Evolutionary conservation across 2,888 invertebrate genomes (phyloP).

Genomic region (Tiphia femorata): DNA sequence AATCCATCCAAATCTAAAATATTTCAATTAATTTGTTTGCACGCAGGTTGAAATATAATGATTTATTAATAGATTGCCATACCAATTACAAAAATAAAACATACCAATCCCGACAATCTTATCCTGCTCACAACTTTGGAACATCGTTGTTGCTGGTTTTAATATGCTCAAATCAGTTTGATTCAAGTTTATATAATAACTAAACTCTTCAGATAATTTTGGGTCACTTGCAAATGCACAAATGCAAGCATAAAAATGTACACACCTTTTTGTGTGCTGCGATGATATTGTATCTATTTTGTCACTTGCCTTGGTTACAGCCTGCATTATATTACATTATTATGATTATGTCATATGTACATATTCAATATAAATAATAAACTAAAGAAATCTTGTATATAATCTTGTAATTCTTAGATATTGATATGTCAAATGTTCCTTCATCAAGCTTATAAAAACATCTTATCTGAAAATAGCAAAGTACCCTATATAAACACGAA

Average conservation of each 20-base stretch:
- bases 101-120: constrained; percentile 63
- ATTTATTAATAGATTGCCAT: background rate
- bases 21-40: background rate
- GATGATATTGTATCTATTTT: constrained; percentile 45
- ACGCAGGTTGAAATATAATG: background rate
- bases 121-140: constrained; percentile 52
- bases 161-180: constrained; percentile 55
- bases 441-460: too few species aligned
- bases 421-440: too few species aligned
- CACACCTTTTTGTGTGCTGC: constrained; percentile 70
- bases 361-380: background rate
- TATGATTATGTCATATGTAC: background rate
- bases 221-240: constrained; percentile 79
- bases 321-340: constrained; percentile 36
- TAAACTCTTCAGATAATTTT: constrained; percentile 75
- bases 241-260: constrained; percentile 80
- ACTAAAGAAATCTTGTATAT: background rate
- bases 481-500: too few species aligned
- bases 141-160: constrained; percentile 47
- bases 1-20: constrained; percentile 58
- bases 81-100: background rate
- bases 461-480: too few species aligned
- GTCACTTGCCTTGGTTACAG: constrained; percentile 45
- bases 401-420: too few species aligned
- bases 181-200: constrained; percentile 72